Base-by-base conservation (phyloP, 2,113 vertebrate genomes). In the Xiphophorus hellerii region DNA sequence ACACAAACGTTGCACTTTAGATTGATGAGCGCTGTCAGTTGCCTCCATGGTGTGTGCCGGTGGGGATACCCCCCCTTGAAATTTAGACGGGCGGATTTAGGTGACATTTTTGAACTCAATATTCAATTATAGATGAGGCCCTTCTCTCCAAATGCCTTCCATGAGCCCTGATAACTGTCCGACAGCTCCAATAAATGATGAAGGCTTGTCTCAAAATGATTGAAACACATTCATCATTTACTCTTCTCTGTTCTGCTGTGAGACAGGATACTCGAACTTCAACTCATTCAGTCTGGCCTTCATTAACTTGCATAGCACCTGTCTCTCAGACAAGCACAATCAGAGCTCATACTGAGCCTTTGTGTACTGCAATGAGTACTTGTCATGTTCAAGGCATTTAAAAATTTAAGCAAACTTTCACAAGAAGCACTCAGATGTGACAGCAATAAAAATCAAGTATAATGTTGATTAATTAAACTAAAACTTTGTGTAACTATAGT, bases 191-290 rank as follows among this genome's bases (percentile, higher is more conserved):
- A 78, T 84, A 89, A 89, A 86, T 87, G 81, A 92, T 92, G 85
- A 91, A 90, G 78, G 82, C 81, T 79, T 78, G 84, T 84, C 85
- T 71, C 54, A 31, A 71, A 77, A 76, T 92, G 87, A 92, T 84
- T 90, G 90, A 91, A 88, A 87, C 69, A 67, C 82, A 87, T 86
- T 90, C 90, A 90, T 87, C 77, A 85, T 85, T 87, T 84, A 74
- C 78, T 76, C 77, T 83, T 74, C 78, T 76, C 77, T 80, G 20
- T 35, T 81, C 73, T 67, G 66, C 78, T 77, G 60, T 8, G 10
- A 84, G 75, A 77, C 62, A 31, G 22, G 44, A 76, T 78, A 77
- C 37, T 64, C 72, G 74, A 78, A 90, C 69, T 70, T 71, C 9
- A 51, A 42, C 80, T 90, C 85, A 78, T 58, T 89, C 71, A 80